These are phyloP conservation scores for Seira musarum DNA, from an alignment of 2,888 invertebrate genomes.

Conservation along the genomic window DNA sequence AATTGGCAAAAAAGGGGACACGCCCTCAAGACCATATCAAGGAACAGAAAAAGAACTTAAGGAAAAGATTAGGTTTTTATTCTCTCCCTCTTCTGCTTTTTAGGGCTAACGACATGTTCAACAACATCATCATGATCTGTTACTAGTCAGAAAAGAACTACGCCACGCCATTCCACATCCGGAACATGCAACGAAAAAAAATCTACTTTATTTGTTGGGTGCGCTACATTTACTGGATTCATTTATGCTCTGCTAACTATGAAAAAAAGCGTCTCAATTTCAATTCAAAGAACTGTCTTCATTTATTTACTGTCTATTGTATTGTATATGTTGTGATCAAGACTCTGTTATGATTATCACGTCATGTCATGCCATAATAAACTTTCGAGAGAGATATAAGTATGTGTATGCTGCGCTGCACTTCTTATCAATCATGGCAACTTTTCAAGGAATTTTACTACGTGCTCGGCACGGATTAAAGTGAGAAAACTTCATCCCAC, in stretches of 20 bases:
- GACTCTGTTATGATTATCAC: neutral
- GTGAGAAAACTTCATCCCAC: neutral
- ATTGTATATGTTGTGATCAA: neutral
- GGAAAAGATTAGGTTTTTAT: neutral
- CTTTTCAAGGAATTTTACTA: slow-evolving; percentile 29
- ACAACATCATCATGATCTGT: neutral
- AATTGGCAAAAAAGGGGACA: slow-evolving; percentile 48
- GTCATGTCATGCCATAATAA: neutral
- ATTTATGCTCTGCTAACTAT: neutral
- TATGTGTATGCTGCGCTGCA: slow-evolving; percentile 3
- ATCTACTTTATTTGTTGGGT: neutral
- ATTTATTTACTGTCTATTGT: neutral
- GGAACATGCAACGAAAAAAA: slow-evolving; percentile 17
- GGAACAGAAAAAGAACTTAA: neutral
- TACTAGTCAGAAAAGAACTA: neutral
- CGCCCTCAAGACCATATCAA: slow-evolving; percentile 45
- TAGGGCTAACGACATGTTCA: neutral
- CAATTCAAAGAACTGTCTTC: neutral
- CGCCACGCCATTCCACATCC: slow-evolving; percentile 14
- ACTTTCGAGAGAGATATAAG: too few relatives aligned
- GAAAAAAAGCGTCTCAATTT: slow-evolving; percentile 4
- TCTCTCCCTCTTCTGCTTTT: neutral
- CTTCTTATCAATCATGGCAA: slow-evolving; percentile 7
- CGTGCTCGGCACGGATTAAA: slow-evolving; percentile 4
- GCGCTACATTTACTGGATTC: neutral